These are phyloP conservation scores for Smittia aterrima DNA, from an alignment of 2,888 invertebrate species.

Conservation along the genomic window DNA sequence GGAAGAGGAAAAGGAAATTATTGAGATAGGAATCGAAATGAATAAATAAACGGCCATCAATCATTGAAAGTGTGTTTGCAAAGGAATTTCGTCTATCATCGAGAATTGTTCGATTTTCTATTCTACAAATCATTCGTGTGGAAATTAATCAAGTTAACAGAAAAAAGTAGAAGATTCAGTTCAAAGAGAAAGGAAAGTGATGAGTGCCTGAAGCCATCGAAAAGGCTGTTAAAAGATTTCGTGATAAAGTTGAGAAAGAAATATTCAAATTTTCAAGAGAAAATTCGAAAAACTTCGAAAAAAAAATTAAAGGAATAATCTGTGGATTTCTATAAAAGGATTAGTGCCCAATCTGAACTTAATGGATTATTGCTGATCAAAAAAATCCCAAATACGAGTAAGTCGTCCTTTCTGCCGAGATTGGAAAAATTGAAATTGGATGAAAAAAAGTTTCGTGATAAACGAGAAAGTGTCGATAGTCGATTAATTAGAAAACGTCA, in stretches of 20 bases:
- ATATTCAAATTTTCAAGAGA: too few relatives aligned
- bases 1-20: not conserved
- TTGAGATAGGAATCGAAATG: not conserved
- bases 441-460: not conserved
- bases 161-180: not conserved
- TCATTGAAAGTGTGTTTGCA: not conserved
- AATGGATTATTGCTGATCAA: not conserved
- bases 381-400: not conserved
- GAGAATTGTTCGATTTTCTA: not conserved
- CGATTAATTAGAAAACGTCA: not conserved
- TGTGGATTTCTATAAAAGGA: too few relatives aligned
- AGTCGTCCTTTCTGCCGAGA: not conserved
- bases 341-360: conserved; percentile 13
- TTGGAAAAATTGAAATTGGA: not conserved
- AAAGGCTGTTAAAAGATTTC: not conserved
- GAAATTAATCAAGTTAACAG: conserved; percentile 39
- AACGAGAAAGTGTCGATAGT: not conserved
- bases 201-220: conserved; percentile 32
- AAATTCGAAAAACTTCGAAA: too few relatives aligned
- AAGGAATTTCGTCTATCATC: not conserved
- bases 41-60: conserved; percentile 9
- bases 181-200: conserved; percentile 19
- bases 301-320: too few relatives aligned
- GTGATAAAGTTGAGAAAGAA: not conserved
- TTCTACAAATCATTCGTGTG: not conserved